These are phyloP conservation scores for Brachylomia viminalis DNA, from an alignment of 2,888 invertebrate genomes.

Conservation along the genomic window DNA sequence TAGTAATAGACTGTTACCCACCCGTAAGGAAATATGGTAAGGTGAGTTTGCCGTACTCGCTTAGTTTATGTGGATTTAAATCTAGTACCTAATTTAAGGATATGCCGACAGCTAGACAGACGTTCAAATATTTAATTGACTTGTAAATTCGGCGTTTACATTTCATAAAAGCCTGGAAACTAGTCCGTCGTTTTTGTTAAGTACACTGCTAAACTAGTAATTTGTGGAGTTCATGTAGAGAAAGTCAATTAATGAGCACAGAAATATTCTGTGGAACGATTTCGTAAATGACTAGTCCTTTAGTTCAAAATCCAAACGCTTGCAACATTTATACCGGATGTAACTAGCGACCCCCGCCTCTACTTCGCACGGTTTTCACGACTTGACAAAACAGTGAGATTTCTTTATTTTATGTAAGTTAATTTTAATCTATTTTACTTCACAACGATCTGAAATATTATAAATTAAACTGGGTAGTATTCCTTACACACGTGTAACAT, in stretches of 20 bases:
- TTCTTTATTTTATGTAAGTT: background rate
- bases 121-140: slow-evolving; percentile 36
- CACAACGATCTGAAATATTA: no score
- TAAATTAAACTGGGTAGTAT: no score
- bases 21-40: background rate
- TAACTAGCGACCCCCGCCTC: background rate
- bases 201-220: background rate
- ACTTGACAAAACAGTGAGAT: background rate
- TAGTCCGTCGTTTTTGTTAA: background rate
- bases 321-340: background rate
- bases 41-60: background rate
- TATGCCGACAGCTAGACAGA: background rate
- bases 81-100: background rate
- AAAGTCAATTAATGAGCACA: slow-evolving; percentile 25
- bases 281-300: background rate
- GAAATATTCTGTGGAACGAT: background rate
- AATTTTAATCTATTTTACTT: background rate
- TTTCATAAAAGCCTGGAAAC: slow-evolving; percentile 14
- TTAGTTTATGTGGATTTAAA: background rate
- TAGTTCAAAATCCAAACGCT: background rate
- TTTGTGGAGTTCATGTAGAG: background rate
- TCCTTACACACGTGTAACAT: no score
- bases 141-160: slow-evolving; percentile 29
- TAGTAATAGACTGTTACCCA: background rate
- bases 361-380: background rate